Evolutionary conservation across 2,888 invertebrate species (phyloP).

Genomic region (Orthosia incerta): DNA sequence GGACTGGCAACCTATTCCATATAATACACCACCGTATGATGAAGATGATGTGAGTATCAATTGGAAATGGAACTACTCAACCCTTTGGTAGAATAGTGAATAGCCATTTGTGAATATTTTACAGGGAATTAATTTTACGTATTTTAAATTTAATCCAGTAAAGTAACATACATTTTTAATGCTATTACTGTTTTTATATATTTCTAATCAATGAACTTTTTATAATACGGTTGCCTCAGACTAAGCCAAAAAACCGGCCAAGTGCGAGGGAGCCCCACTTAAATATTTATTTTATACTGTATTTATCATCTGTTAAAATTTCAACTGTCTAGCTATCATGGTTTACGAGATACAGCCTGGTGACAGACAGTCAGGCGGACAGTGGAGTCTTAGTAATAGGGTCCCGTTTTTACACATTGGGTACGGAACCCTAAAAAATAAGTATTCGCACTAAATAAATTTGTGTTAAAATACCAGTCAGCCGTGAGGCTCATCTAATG

Average conservation of each 20-base stretch:
- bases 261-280: no score
- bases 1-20: conserved; percentile 93
- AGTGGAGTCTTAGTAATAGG: no score
- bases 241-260: not conserved
- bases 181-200: no score
- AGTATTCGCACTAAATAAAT: not conserved
- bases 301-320: no score
- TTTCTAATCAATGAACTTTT: no score
- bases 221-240: not conserved
- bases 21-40: conserved; percentile 77
- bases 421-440: no score
- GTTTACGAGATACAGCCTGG: no score
- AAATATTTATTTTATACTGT: no score
- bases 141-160: not conserved
- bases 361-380: no score
- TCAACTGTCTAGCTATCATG: no score
- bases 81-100: not conserved
- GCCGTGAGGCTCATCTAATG: not conserved
- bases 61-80: not conserved
- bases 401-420: no score
- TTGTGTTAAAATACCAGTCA: conserved; percentile 5
- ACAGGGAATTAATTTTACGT: not conserved
- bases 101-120: not conserved
- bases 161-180: not conserved
- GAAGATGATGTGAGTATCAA: conserved; percentile 84